Percentiles rank a stretch among this genome's conserved stretches.
Conservation (phyloP, 2,888 invertebrate species). For the Stenurella melanura region DNA sequence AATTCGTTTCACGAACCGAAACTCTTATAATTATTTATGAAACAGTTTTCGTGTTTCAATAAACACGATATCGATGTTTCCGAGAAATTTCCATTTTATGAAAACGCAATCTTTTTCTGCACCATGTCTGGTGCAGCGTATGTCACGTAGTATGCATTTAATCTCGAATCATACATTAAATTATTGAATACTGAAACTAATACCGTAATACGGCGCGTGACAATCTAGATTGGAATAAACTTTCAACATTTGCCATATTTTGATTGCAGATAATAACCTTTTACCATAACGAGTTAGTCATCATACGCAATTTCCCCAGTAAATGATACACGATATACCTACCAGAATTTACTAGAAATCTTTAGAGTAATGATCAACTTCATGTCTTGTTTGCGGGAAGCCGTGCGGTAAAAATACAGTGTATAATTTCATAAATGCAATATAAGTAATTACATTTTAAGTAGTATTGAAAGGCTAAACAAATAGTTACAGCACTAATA, state of each 20-base stretch:
- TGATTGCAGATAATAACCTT: slow-evolving; percentile 36
- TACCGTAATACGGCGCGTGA: slow-evolving; percentile 37
- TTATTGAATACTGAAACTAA: slow-evolving; percentile 43
- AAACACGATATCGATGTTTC: slow-evolving; percentile 42
- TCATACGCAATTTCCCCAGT: slow-evolving; percentile 15
- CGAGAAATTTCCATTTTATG: slow-evolving; percentile 29
- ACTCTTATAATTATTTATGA: slow-evolving; percentile 47
- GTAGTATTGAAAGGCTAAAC: no score
- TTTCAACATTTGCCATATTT: slow-evolving; percentile 31
- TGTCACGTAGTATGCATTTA: slow-evolving; percentile 39
- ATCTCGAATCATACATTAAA: slow-evolving; percentile 40
- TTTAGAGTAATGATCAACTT: neutral
- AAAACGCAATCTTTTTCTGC: slow-evolving; percentile 27
- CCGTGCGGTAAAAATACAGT: no score
- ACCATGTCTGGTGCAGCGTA: slow-evolving; percentile 14
- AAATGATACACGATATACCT: slow-evolving; percentile 16
- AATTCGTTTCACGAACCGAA: slow-evolving; percentile 36
- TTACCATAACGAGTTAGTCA: slow-evolving; percentile 28
- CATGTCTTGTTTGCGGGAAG: no score
- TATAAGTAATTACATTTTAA: no score
- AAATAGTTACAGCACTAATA: no score
- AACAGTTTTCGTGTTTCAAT: slow-evolving; percentile 46
- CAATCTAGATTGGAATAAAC: slow-evolving; percentile 40
- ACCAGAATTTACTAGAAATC: neutral
- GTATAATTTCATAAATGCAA: no score